These are phyloP conservation scores for Euclidia mi DNA, from an alignment of 2,888 invertebrate species.

Conservation along the genomic window DNA sequence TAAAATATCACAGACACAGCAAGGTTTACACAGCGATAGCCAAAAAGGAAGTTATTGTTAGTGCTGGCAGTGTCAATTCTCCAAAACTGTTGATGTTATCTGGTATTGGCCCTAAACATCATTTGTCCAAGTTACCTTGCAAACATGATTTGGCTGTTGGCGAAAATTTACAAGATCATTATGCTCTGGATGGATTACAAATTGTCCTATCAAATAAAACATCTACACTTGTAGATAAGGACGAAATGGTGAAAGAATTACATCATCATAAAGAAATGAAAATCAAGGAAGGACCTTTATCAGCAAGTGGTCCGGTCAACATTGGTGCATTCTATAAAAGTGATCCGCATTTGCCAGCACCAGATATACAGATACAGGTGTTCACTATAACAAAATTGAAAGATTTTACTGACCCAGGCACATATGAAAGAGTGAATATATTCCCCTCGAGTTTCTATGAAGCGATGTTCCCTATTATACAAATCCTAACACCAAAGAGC, in stretches of 20 bases:
- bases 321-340: slow-evolving; percentile 90
- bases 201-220: slow-evolving; percentile 86
- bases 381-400: slow-evolving; percentile 80
- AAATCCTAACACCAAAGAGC: slow-evolving; percentile 90
- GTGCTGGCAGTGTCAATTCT: too few species aligned
- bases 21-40: slow-evolving; percentile 63
- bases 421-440: slow-evolving; percentile 63
- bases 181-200: slow-evolving; percentile 79
- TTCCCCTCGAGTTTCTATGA: slow-evolving; percentile 90
- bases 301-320: slow-evolving; percentile 87
- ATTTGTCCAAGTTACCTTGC: slow-evolving; percentile 62
- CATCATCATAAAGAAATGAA: slow-evolving; percentile 70
- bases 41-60: slow-evolving; percentile 66
- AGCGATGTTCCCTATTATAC: slow-evolving; percentile 88
- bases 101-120: slow-evolving; percentile 5
- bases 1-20: slow-evolving; percentile 57
- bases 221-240: slow-evolving; percentile 75
- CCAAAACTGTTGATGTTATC: slow-evolving; percentile 20
- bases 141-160: slow-evolving; percentile 67
- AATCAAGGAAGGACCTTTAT: slow-evolving; percentile 81
- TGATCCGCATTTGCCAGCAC: slow-evolving; percentile 73
- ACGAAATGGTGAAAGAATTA: slow-evolving; percentile 75
- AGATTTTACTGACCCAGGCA: slow-evolving; percentile 85
- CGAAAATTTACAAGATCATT: slow-evolving; percentile 73
- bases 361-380: slow-evolving; percentile 91